Evolutionary conservation across 2,888 invertebrate genomes (phyloP).

Genomic region (Nezara viridula): DNA sequence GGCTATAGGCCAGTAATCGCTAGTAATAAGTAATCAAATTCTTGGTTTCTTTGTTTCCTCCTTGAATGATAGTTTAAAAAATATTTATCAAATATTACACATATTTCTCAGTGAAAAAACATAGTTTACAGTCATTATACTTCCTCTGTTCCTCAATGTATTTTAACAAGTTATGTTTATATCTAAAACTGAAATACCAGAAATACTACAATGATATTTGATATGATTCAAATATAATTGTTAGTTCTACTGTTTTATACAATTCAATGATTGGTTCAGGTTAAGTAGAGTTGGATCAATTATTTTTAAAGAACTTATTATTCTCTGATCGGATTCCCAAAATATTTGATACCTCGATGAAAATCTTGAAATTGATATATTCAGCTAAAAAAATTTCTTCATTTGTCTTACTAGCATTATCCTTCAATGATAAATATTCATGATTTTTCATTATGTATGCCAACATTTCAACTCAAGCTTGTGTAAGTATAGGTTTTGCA

Average conservation of each 20-base stretch:
- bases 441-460: too few relatives aligned
- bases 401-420: too few relatives aligned
- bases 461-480: too few relatives aligned
- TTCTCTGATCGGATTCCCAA: neutral
- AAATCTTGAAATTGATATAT: too few relatives aligned
- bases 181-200: neutral
- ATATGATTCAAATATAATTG: conserved; percentile 14
- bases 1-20: too few relatives aligned
- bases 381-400: neutral
- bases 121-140: neutral
- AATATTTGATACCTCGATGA: neutral
- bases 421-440: too few relatives aligned
- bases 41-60: neutral
- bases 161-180: neutral
- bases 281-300: neutral
- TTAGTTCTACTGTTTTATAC: neutral
- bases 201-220: neutral
- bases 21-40: neutral
- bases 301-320: neutral
- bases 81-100: neutral
- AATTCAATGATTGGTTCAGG: neutral
- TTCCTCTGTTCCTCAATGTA: neutral
- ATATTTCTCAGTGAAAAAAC: neutral
- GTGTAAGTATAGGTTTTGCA: too few relatives aligned
- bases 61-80: neutral